Percentiles rank a stretch among this genome's conserved stretches.
Conservation (phyloP, 2,888 invertebrate genomes). For the Diarsia dahlii region DNA sequence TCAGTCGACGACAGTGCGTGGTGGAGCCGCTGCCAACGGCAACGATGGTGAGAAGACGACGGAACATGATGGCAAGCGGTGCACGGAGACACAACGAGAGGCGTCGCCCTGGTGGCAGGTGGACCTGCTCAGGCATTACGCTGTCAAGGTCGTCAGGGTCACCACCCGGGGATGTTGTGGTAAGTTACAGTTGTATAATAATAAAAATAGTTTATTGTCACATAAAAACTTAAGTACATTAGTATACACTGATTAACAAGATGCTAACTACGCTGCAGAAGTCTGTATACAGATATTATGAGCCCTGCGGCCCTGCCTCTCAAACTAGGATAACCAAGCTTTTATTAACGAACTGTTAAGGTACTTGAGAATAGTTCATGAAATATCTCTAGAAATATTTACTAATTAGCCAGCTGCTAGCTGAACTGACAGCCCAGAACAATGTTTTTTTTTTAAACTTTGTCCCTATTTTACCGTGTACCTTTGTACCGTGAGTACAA, state of each 20-base stretch:
- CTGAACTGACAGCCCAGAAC: neutral
- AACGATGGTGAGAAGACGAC: constrained; percentile 96
- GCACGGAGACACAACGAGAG: constrained; percentile 97
- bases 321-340: too few species aligned
- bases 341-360: neutral
- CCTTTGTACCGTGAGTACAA: too few species aligned
- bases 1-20: constrained; percentile 97
- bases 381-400: neutral
- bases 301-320: too few species aligned
- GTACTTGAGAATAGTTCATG: neutral
- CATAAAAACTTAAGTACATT: too few species aligned
- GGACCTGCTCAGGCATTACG: constrained; percentile 95
- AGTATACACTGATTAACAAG: too few species aligned
- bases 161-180: constrained; percentile 96
- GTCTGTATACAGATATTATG: too few species aligned
- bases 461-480: too few species aligned
- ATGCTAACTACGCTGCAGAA: too few species aligned
- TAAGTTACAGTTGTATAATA: constrained; percentile 66
- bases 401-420: neutral
- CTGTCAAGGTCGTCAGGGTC: constrained; percentile 96
- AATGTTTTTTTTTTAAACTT: too few species aligned
- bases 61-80: constrained; percentile 96
- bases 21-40: constrained; percentile 95
- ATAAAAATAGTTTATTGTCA: too few species aligned
- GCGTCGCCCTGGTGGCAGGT: constrained; percentile 98